Base-by-base conservation (phyloP, 2,888 invertebrate species). In the Papilio elwesi region DNA sequence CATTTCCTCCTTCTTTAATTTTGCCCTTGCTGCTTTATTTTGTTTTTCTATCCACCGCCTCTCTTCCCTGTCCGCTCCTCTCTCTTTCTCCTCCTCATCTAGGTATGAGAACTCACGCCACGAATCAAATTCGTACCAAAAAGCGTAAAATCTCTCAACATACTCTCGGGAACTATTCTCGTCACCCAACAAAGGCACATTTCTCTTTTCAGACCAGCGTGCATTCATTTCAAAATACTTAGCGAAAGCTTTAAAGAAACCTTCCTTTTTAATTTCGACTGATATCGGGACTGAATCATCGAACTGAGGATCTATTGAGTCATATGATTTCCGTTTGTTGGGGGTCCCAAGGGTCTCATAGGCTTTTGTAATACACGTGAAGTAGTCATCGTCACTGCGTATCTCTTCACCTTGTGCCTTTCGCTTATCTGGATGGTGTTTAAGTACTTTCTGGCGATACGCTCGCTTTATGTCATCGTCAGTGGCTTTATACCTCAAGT, bases 101-200 rank as follows among this genome's bases (percentile, higher is more conserved):
- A 99, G 93, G 87, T 99, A 99, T 2, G 99, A 99, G 91, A 97
- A 99, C 87, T 99, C 99, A 76, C 99, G 95, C 99, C 99, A 99
- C 0, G 99, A 99, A 79, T 99, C 98, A 91, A 99, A 99, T 82
- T 98, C 97, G 88, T 97, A 99, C 99, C 99, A 99, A 89, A 99
- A 99, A 15, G 97, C 96, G 87, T 99, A 99, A 91, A 99, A 99
- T 76, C 85, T 86, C 85, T 99, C 98, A 0, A 99, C 99, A 82
- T 97, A 96, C 77, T 97, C 96, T 70, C 98, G 95, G 1, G 96
- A 92, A 70, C 97, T 96, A 74, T 96, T 94, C n/a, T 95, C 95
- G 83, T 96, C 95, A 13, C 96, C 98, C 68, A 99, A 93, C 74
- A 95, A 90, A 69, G 99, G 99, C 53, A 98, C 98, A 76, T 97